phyloP scores from a whole-genome alignment of 2,797 vertebrate genomes.

The Brachyrhaphis roseni region DNA sequence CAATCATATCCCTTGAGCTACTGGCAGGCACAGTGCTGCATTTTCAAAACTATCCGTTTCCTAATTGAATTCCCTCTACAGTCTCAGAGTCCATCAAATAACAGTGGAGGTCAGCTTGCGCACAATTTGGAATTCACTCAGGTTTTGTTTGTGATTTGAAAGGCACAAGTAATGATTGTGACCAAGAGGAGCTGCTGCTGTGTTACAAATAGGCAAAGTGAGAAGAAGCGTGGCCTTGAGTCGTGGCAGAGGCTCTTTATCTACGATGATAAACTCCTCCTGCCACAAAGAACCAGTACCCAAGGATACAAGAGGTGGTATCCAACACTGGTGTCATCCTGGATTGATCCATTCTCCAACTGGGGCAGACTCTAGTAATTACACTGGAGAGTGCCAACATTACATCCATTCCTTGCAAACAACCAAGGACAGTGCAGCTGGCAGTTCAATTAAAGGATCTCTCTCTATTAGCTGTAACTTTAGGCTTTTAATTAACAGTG shows the following conservation, averaged over 20 bases:
- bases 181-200: constrained; percentile 48
- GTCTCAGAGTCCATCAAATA: constrained; percentile 64
- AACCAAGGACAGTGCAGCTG: constrained; percentile 57
- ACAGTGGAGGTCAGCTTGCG: constrained; percentile 43
- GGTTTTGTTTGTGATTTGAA: constrained; percentile 52
- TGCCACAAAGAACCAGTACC: constrained; percentile 52
- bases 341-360: constrained; percentile 66
- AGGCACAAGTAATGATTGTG: constrained; percentile 46
- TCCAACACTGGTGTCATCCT: constrained; percentile 49
- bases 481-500: constrained; percentile 56
- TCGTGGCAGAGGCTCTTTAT: constrained; percentile 51
- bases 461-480: constrained; percentile 58
- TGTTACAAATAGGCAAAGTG: constrained; percentile 49
- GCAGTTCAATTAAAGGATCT: constrained; percentile 65
- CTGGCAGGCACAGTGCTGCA: constrained; percentile 51
- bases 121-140: constrained; percentile 46
- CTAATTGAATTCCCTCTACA: constrained; percentile 70
- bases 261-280: constrained; percentile 58
- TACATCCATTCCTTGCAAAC: constrained; percentile 60
- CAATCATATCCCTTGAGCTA: constrained; percentile 69
- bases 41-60: constrained; percentile 66
- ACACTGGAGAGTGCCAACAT: constrained; percentile 53
- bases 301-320: constrained; percentile 51
- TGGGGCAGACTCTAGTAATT: constrained; percentile 65
- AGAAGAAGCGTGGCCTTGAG: constrained; percentile 38